phyloP scores from a whole-genome alignment of 2,888 invertebrate genomes.

The Fragum whitleyi region DNA sequence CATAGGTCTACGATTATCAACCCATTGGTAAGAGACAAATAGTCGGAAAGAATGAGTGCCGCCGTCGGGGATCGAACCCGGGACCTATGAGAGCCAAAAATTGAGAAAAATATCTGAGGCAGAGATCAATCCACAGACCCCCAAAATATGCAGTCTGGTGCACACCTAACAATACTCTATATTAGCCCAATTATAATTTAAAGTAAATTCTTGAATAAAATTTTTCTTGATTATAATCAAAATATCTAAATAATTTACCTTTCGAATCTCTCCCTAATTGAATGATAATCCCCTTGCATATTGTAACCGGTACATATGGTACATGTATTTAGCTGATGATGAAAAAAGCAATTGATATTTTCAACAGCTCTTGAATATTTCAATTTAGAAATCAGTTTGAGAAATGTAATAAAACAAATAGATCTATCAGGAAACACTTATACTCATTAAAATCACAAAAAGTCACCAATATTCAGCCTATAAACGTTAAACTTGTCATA shows the following conservation, averaged over 20 bases:
- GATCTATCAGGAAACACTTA: slow-evolving; percentile 6
- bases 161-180: too few relatives aligned
- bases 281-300: slow-evolving; percentile 9
- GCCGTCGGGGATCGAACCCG: too few relatives aligned
- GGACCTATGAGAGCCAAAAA: too few relatives aligned
- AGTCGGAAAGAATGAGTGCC: too few relatives aligned
- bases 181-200: too few relatives aligned
- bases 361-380: neutral
- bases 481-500: neutral
- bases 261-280: neutral
- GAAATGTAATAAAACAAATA: neutral
- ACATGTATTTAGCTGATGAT: neutral
- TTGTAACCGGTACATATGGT: neutral
- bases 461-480: neutral
- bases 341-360: neutral
- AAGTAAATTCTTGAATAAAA: too few relatives aligned
- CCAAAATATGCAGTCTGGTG: too few relatives aligned
- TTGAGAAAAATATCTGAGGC: too few relatives aligned
- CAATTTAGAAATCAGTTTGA: neutral
- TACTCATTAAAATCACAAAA: neutral
- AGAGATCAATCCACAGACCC: too few relatives aligned
- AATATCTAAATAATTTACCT: neutral
- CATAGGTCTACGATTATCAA: too few relatives aligned
- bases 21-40: too few relatives aligned
- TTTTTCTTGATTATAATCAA: neutral